Evolutionary conservation across 2,113 vertebrate genomes (phyloP), one percentile per base, ranked within the genome.

Genomic region (Macroglossus sobrinus): DNA sequence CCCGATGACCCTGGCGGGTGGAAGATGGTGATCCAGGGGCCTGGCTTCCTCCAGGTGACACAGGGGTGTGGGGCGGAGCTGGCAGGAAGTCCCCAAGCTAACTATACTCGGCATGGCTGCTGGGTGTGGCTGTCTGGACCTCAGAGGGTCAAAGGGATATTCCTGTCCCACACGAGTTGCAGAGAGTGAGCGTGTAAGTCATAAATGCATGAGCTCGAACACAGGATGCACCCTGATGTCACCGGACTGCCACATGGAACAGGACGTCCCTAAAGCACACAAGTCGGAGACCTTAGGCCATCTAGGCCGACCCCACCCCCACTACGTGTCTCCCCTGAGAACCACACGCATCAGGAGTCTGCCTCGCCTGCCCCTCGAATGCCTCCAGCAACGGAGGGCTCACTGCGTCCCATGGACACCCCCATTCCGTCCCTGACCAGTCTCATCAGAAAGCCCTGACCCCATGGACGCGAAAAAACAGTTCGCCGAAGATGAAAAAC

Each of bases 391-490:
- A 79, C 0, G 0, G 19, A 87, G 18, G 13, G 21, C 64, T 89
- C 57, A 15, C 87, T 40, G 7, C 0, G 0, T 4, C 10, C 57
- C 14, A 6, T 35, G 68, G 61, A 45, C 16, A 8, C 28, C 43
- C 35, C 8, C 35, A 9, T 21, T n/a, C 80, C 63, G 13, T 12
- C 57, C 35, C 18, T 21, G 38, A 40, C 47, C 57, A 28, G 28
- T 15, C 86, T 50, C 22, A 21, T 24, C 50, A 43, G 66, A 71
- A 94, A 95, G 94, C 94, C 82, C 72, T 55, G 84, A 90, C 85
- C 96, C 93, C 9, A n/a, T 0, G 89, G 85, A 95, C 93, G 59
- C 90, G 96, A 96, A 97, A 93, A 94, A 96, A 96, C 69, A 88
- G 93, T 88, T 96, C 80, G 94, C 93, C 95, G 53, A 81, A 92